A percentile compares a stretch with the other conserved stretches of the same genome.
Evolutionary conservation across 2,113 vertebrate genomes (phyloP).

Genomic region (Odontesthes bonariensis): DNA sequence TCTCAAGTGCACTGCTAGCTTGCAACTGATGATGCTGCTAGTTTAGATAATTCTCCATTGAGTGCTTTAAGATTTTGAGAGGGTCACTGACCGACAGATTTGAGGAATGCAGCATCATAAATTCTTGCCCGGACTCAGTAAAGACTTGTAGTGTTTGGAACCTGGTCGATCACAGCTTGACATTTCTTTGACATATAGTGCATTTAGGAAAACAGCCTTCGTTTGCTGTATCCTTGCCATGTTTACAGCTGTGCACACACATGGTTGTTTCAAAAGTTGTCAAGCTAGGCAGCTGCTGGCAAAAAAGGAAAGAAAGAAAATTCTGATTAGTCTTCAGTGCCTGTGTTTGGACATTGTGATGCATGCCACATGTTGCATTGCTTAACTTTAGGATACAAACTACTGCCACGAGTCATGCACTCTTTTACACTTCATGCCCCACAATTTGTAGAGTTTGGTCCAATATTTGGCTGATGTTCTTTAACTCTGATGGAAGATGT

Average conservation of each 20-base stretch:
- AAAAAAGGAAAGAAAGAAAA: background rate
- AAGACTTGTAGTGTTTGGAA: background rate
- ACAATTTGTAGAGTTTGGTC: background rate
- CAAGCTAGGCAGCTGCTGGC: background rate
- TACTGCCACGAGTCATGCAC: background rate
- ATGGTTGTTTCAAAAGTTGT: background rate
- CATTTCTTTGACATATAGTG: background rate
- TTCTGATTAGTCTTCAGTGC: background rate
- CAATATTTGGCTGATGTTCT: background rate
- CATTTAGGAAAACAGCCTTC: background rate
- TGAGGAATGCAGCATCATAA: background rate
- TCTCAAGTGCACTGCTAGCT: background rate
- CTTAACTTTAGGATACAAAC: background rate
- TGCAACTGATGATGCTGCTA: background rate
- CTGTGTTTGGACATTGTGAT: background rate
- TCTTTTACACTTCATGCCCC: background rate
- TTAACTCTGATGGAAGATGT: background rate
- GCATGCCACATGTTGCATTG: background rate
- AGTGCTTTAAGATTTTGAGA: conserved; percentile 1
- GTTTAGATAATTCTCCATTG: background rate
- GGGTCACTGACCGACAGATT: background rate
- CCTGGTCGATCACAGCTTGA: too few relatives aligned
- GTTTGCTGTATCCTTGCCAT: background rate
- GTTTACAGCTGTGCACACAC: background rate
- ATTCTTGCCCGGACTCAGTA: background rate